phyloP scores from a whole-genome alignment of 2,797 vertebrate species.

The Hafferia zeledoni region DNA sequence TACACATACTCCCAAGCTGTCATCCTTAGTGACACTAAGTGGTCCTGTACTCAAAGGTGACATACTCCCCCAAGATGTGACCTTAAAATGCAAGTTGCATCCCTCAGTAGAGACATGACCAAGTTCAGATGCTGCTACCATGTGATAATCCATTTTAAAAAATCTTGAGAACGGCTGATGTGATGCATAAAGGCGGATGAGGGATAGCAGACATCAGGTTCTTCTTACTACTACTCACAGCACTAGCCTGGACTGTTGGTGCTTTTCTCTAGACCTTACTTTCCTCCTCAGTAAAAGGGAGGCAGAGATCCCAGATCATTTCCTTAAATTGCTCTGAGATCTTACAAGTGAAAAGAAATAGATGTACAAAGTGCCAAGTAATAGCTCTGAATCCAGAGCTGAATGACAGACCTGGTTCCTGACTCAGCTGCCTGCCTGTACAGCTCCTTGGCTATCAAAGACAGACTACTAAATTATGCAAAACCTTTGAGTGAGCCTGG shows the following conservation, averaged over 20 bases:
- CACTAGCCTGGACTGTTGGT: neutral
- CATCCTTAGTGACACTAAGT: neutral
- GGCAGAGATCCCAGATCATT: neutral
- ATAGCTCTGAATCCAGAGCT: neutral
- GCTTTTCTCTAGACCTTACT: neutral
- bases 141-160: neutral
- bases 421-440: neutral
- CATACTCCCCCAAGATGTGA: neutral
- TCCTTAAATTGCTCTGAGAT: neutral
- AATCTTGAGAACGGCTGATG: neutral
- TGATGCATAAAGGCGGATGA: neutral
- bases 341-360: neutral
- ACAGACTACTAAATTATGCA: conserved; percentile 86
- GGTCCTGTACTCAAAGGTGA: neutral
- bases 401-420: neutral
- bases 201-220: neutral
- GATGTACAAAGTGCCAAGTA: neutral
- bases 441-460: conserved; percentile 25
- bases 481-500: conserved; percentile 81
- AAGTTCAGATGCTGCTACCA: neutral
- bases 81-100: neutral
- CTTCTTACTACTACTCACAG: neutral
- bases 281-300: neutral
- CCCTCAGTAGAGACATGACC: neutral
- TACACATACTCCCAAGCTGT: neutral